Percentiles rank a stretch among this genome's conserved stretches.
phyloP scores from a whole-genome alignment of 2,797 vertebrate species.

The Synaphobranchus kaupii region DNA sequence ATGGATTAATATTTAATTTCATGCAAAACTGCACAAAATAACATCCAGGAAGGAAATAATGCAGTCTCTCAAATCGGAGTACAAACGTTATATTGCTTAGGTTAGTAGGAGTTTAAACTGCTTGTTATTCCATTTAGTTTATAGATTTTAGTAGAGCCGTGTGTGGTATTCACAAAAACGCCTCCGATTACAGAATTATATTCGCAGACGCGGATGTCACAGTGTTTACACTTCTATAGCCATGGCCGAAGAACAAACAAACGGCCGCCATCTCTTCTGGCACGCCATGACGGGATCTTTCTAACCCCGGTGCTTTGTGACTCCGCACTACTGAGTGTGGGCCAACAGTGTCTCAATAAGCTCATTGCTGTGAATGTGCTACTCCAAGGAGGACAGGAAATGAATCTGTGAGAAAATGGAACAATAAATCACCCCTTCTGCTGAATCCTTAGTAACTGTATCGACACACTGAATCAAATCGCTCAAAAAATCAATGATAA shows the following conservation, averaged over 20 bases:
- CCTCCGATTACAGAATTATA: too few species aligned
- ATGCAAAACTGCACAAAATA: background rate
- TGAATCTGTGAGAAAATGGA: background rate
- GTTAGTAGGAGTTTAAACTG: background rate
- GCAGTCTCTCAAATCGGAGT: background rate
- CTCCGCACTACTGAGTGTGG: background rate
- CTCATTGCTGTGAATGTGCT: background rate
- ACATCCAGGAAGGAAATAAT: background rate
- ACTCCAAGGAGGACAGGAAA: background rate
- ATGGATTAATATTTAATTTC: background rate
- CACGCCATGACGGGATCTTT: background rate
- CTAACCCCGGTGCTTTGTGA: background rate
- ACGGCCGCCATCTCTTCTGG: background rate
- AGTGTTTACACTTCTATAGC: background rate
- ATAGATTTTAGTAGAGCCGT: too few species aligned
- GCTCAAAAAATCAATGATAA: conserved; percentile 53
- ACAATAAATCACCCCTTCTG: conserved; percentile 2
- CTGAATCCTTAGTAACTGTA: conserved; percentile 34
- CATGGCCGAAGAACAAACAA: background rate
- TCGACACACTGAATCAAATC: conserved; percentile 45
- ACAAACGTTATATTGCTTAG: background rate
- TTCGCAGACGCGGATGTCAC: background rate
- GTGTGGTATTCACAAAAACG: too few species aligned
- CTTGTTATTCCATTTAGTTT: background rate
- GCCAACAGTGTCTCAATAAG: background rate